Conservation (phyloP, 2,888 invertebrate species). For the Andrena flavipes region DNA sequence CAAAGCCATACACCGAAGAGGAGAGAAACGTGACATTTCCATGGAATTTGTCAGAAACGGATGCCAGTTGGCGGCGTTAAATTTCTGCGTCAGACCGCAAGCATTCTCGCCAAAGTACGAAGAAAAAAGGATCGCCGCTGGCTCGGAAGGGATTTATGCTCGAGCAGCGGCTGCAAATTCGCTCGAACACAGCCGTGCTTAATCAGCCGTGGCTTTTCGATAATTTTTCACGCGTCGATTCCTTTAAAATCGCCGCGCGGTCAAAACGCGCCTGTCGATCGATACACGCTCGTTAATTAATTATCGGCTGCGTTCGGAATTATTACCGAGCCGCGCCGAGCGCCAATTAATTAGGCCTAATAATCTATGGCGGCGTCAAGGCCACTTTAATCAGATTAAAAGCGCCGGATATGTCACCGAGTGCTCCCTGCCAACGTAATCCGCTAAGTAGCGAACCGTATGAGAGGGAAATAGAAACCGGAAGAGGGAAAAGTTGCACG, state of each 20-base stretch:
- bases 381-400: conserved; percentile 67
- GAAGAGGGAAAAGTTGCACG: neutral
- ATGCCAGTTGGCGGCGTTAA: neutral
- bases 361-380: conserved; percentile 35
- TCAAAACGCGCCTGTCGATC: neutral
- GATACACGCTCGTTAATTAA: conserved; percentile 52
- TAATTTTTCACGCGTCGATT: neutral
- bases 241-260: neutral
- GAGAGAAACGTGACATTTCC: no score
- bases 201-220: conserved; percentile 15
- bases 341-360: conserved; percentile 57
- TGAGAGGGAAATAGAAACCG: neutral
- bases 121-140: neutral
- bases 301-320: conserved; percentile 37
- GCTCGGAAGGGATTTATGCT: conserved; percentile 7
- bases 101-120: neutral
- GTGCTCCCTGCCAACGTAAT: conserved; percentile 33
- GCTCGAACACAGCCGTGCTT: neutral
- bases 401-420: conserved; percentile 43
- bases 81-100: neutral
- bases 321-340: conserved; percentile 14
- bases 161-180: neutral
- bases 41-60: neutral
- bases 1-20: no score
- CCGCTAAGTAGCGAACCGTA: conserved; percentile 30